A percentile compares a stretch with the other conserved stretches of the same genome.
phyloP scores from a whole-genome alignment of 2,797 vertebrate species.

The Coregonus sp. region DNA sequence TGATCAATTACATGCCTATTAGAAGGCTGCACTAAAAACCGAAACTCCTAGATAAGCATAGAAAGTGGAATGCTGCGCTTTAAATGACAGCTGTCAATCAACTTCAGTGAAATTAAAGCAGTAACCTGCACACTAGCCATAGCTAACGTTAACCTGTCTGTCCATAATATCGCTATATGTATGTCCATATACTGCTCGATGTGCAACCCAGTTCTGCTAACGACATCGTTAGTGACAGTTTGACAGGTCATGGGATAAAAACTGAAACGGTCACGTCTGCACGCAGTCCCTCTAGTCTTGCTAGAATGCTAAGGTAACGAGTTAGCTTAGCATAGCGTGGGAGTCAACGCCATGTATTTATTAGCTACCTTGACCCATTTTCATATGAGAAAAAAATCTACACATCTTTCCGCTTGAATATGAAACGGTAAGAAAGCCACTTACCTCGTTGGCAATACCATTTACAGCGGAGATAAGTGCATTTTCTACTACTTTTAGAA shows the following conservation, averaged over 20 bases:
- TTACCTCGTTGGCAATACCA: slow-evolving; percentile 44
- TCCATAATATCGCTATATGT: neutral
- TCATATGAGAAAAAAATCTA: neutral
- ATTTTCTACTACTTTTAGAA: slow-evolving; percentile 26
- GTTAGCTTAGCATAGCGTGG: slow-evolving; percentile 17
- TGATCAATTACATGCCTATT: neutral
- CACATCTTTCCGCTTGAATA: fast-evolving
- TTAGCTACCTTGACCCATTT: neutral
- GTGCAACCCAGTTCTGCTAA: neutral
- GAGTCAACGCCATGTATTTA: slow-evolving; percentile 38
- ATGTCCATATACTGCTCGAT: neutral
- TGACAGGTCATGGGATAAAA: neutral
- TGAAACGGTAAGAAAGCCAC: neutral
- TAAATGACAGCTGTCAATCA: neutral
- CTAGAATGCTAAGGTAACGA: neutral
- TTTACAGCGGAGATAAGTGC: slow-evolving; percentile 28
- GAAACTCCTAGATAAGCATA: neutral
- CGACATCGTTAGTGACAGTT: neutral
- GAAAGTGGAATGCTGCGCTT: neutral
- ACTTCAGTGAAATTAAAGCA: neutral
- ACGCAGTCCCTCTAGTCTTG: neutral
- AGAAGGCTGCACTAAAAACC: neutral
- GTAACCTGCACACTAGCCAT: neutral
- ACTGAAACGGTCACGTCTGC: slow-evolving; percentile 57
- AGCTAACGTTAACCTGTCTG: neutral